Evolutionary conservation across 1,140 invertebrate species (phyloP).

Genomic region (Hydropsyche tenuis): DNA sequence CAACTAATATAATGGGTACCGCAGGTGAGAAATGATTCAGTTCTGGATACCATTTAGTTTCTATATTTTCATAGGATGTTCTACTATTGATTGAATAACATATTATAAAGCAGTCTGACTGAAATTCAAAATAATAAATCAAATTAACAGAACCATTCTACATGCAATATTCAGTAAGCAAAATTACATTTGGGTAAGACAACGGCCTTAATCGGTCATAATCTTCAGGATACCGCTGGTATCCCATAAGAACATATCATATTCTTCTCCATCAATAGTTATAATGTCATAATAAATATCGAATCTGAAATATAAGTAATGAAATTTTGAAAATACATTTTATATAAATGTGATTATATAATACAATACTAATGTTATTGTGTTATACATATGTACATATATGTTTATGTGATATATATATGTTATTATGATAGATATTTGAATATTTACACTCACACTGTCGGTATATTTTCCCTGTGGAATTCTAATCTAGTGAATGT

Average conservation of each 20-base stretch:
- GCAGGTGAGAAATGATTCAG: constrained; percentile 86
- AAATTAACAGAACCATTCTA: too few species aligned
- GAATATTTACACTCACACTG: constrained; percentile 90
- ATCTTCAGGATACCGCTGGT: constrained; percentile 95
- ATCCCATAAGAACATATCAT: constrained; percentile 88
- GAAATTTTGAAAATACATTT: too few species aligned
- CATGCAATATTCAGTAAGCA: too few species aligned
- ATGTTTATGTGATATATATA: too few species aligned
- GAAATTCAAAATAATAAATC: constrained; percentile 58
- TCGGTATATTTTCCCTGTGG: constrained; percentile 87
- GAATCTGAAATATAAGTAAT: constrained; percentile 68
- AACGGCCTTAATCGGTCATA: constrained; percentile 92
- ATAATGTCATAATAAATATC: constrained; percentile 86
- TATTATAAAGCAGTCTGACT: constrained; percentile 90
- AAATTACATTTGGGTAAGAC: constrained; percentile 89
- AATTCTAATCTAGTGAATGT: constrained; percentile 88
- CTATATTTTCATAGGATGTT: constrained; percentile 89
- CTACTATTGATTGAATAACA: constrained; percentile 89
- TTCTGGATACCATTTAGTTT: constrained; percentile 94
- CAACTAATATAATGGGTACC: constrained; percentile 88
- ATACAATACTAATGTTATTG: too few species aligned
- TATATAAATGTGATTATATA: too few species aligned
- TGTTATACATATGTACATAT: too few species aligned
- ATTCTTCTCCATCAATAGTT: constrained; percentile 75
- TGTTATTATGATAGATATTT: too few species aligned